phyloP scores from a whole-genome alignment of 2,113 vertebrate genomes.

The Galemys pyrenaicus region DNA sequence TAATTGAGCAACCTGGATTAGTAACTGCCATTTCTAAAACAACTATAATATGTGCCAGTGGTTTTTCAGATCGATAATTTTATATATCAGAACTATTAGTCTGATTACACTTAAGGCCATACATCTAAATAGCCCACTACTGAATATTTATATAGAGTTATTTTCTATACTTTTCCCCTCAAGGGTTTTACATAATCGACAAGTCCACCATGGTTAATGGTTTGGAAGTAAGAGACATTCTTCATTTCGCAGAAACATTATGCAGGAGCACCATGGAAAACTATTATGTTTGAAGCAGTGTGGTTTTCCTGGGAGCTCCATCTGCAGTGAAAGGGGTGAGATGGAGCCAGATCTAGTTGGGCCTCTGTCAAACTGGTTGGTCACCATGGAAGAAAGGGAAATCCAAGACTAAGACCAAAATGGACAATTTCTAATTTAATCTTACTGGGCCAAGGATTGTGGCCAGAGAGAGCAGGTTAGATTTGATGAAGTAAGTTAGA shows the following conservation, averaged over 20 bases:
- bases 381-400: neutral
- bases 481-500: neutral
- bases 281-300: neutral
- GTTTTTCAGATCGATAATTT: conserved; percentile 45
- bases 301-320: neutral
- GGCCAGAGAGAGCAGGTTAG: neutral
- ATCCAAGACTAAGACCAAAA: neutral
- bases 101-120: conserved; percentile 3
- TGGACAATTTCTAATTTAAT: neutral
- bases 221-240: neutral
- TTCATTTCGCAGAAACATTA: neutral
- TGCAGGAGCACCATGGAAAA: neutral
- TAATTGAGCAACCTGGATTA: conserved; percentile 30
- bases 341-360: neutral
- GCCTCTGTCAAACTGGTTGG: neutral
- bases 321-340: neutral
- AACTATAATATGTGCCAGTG: neutral
- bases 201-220: neutral
- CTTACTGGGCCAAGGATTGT: neutral
- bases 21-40: conserved; percentile 43
- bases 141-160: neutral
- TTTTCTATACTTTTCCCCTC: neutral
- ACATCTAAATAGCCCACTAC: neutral
- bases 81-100: neutral
- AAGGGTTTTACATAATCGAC: neutral